These are phyloP conservation scores for Gavialis gangeticus DNA, from an alignment of 2,113 vertebrate species.

Conservation along the genomic window DNA sequence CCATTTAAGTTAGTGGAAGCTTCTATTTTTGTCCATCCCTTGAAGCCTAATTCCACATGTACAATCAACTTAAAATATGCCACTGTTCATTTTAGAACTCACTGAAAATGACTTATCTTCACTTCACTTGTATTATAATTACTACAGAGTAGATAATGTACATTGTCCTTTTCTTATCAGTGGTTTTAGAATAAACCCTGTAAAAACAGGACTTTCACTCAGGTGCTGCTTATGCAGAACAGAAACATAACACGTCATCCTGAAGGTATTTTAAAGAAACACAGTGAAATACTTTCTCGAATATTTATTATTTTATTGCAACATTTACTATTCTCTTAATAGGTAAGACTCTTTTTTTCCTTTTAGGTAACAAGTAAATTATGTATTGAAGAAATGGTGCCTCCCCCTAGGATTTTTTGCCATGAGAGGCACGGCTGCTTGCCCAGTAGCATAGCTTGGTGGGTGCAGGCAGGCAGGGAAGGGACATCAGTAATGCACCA, in stretches of 20 bases:
- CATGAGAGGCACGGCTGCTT: too few relatives aligned
- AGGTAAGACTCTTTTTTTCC: background rate
- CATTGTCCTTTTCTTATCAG: background rate
- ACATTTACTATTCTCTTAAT: background rate
- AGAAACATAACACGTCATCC: background rate
- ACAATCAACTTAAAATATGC: background rate
- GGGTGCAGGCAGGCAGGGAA: too few relatives aligned
- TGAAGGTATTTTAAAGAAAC: slow-evolving; percentile 14
- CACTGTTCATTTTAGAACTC: background rate
- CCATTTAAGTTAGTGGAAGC: background rate
- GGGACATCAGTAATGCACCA: too few relatives aligned
- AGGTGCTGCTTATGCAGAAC: background rate
- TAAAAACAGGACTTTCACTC: background rate
- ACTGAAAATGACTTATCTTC: background rate
- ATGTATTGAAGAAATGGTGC: too few relatives aligned
- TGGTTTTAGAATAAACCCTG: background rate
- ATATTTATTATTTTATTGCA: slow-evolving; percentile 18
- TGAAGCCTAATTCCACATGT: background rate
- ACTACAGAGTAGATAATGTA: background rate
- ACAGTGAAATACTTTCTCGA: background rate
- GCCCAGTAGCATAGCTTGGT: too few relatives aligned
- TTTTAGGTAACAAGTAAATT: too few relatives aligned
- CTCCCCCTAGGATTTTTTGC: too few relatives aligned
- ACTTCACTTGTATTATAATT: background rate
- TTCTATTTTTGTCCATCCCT: background rate